phyloP scores from a whole-genome alignment of 2,797 vertebrate species.

The Geotria australis region DNA sequence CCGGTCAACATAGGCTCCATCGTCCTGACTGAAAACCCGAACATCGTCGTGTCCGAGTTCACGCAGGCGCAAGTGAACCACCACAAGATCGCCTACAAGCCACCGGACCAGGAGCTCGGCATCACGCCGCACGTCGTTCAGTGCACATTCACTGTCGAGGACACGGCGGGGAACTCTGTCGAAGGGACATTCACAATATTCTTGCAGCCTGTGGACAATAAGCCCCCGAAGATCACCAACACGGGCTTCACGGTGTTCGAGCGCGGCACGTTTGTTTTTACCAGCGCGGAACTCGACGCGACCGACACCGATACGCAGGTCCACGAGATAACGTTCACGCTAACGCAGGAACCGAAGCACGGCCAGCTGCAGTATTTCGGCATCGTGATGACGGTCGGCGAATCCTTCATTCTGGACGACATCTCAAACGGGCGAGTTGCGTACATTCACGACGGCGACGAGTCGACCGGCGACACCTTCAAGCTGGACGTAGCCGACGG shows the following conservation, averaged over 20 bases:
- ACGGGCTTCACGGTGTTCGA: constrained; percentile 47
- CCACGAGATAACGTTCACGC: constrained; percentile 33
- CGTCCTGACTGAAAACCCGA: constrained; percentile 48
- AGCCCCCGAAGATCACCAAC: constrained; percentile 65
- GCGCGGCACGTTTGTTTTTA: constrained; percentile 30
- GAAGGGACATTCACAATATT: constrained; percentile 43
- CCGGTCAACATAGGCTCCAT: constrained; percentile 26
- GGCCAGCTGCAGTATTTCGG: constrained; percentile 31
- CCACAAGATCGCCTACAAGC: constrained; percentile 63
- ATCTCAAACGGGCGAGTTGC: constrained; percentile 32
- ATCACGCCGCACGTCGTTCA: constrained; percentile 56
- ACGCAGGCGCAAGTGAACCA: constrained; percentile 91
- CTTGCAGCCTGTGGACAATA: constrained; percentile 68
- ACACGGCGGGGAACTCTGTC: constrained; percentile 32
- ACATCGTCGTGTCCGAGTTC: constrained; percentile 33
- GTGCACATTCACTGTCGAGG: constrained; percentile 51
- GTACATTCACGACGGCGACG: constrained; percentile 42
- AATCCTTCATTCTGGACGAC: constrained; percentile 32
- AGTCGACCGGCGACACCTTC: constrained; percentile 27
- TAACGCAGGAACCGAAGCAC: constrained; percentile 36
- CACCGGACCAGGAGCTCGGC: constrained; percentile 56
- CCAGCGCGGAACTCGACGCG: constrained; percentile 33
- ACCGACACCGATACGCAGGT: constrained; percentile 46
- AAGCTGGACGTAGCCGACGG: constrained; percentile 60
- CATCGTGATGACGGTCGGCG: constrained; percentile 24